Percentiles rank a stretch among this genome's conserved stretches.
Conservation (phyloP, 2,113 vertebrate species). For the Eretmochelys imbricata region DNA sequence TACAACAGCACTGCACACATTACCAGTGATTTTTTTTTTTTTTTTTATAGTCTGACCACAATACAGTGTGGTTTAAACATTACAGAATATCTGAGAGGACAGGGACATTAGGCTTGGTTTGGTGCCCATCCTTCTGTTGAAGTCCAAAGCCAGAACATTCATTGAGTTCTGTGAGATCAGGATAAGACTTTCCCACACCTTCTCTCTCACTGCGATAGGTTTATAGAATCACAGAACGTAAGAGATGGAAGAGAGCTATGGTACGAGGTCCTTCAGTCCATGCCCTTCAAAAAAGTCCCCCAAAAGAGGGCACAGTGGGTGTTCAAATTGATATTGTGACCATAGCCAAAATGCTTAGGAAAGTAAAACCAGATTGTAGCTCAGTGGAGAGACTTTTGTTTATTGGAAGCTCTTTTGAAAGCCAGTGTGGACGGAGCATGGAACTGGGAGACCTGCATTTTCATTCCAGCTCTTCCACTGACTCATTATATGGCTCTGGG, state of each 20-base stretch:
- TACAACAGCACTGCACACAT: slow-evolving; percentile 3
- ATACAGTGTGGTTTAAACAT: neutral
- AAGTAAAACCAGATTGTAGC: neutral
- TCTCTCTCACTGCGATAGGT: neutral
- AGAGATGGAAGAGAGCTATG: neutral
- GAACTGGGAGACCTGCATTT: neutral
- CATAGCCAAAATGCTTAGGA: neutral
- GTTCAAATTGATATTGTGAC: neutral
- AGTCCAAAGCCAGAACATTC: neutral
- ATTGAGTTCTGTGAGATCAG: fast-evolving
- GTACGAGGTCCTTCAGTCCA: neutral
- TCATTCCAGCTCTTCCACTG: neutral
- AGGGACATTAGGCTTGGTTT: neutral
- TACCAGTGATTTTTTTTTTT: neutral
- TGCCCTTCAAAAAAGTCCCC: neutral
- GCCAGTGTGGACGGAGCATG: neutral
- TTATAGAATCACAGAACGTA: neutral
- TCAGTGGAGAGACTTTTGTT: neutral
- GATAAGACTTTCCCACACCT: neutral
- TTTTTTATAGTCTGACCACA: neutral
- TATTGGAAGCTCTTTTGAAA: neutral
- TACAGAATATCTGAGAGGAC: neutral
- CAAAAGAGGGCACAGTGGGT: neutral
- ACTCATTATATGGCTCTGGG: neutral
- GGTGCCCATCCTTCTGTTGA: neutral